A percentile compares a stretch with the other conserved stretches of the same genome.
phyloP scores from a whole-genome alignment of 1,140 invertebrate species.

The Calliopsis andreniformis region DNA sequence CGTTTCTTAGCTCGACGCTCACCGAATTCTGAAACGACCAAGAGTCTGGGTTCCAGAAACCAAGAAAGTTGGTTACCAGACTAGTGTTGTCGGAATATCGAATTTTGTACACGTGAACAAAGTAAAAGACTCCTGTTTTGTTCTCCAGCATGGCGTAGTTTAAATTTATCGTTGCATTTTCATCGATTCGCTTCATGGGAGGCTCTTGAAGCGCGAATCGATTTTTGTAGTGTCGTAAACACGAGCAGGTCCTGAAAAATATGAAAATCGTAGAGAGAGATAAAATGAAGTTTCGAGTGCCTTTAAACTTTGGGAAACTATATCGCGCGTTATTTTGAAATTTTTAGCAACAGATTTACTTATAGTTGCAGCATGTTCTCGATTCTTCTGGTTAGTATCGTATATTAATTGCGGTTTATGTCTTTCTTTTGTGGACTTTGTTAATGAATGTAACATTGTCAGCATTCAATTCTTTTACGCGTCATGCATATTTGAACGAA shows the following conservation, averaged over 20 bases:
- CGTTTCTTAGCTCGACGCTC: conserved; percentile 71
- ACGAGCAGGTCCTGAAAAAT: conserved; percentile 36
- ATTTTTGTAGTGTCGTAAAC: conserved; percentile 22
- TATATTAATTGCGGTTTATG: too few relatives aligned
- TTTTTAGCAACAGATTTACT: too few relatives aligned
- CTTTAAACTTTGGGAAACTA: too few relatives aligned
- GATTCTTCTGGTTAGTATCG: too few relatives aligned
- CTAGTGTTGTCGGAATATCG: conserved; percentile 73
- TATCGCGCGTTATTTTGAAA: too few relatives aligned
- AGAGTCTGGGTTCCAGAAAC: conserved; percentile 74
- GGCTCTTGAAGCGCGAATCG: conserved; percentile 25
- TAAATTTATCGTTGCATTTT: conserved; percentile 54
- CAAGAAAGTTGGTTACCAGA: conserved; percentile 71
- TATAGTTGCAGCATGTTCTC: too few relatives aligned
- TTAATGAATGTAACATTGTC: too few relatives aligned
- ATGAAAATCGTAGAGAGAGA: not conserved
- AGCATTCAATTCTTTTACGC: too few relatives aligned
- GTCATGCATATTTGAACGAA: too few relatives aligned
- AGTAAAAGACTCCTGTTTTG: conserved; percentile 64
- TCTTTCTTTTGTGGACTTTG: too few relatives aligned
- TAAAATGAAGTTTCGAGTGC: not conserved
- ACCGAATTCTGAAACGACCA: conserved; percentile 60
- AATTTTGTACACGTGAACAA: conserved; percentile 76
- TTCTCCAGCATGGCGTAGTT: conserved; percentile 52
- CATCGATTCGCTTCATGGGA: conserved; percentile 8